Base-by-base conservation (phyloP, 2,888 invertebrate genomes). In the Galerucella nymphaeae region DNA sequence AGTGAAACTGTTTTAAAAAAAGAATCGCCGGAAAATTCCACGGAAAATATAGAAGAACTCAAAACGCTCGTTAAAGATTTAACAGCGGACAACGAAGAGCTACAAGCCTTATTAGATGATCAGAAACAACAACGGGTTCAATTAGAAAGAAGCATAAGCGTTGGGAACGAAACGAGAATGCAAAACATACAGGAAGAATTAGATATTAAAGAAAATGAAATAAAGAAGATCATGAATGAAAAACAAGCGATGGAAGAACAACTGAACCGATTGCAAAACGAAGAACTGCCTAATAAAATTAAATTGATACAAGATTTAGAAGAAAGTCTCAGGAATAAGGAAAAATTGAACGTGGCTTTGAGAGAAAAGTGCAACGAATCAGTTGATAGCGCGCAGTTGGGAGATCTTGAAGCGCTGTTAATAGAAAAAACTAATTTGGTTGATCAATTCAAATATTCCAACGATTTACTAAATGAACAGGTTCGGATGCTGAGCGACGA, bases 41-140 rank as follows among this genome's bases (percentile, higher is more conserved):
- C 50, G 16, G 59, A 67, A 42, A 87, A 88, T 78, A 84, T 91
- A n/a, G 84, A 87, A 11, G 88, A 89, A 74, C 81, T 91, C 3
- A 88, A 88, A 71, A 87, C 88, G 30, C 89, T 88, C 67, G 84
- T 91, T 66, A 89, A 89, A 75, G 90, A 90, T 70, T 81, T 92
- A n/a, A 88, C 88, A n/a, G 83, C 87, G 1, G 91, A 92, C 76
- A 90, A 91, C 76, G 90, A 90, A 73, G 90, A 91, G 74, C 78
- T 92, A 57, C 90, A 91, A 79, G 84, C 87, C 0, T 79, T 90
- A 45, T 81, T 92, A 16, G 90, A 90, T 70, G 89, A 90, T 72
- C 90, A 89, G 71, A 85, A 86, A 73, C 78, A 81, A 48, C 61
- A 86, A 79, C 81, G 85, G 69, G 69, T 83, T 45, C 81, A 82